Conservation (phyloP, 2,113 vertebrate genomes). For the Periophthalmodon schlosseri region DNA sequence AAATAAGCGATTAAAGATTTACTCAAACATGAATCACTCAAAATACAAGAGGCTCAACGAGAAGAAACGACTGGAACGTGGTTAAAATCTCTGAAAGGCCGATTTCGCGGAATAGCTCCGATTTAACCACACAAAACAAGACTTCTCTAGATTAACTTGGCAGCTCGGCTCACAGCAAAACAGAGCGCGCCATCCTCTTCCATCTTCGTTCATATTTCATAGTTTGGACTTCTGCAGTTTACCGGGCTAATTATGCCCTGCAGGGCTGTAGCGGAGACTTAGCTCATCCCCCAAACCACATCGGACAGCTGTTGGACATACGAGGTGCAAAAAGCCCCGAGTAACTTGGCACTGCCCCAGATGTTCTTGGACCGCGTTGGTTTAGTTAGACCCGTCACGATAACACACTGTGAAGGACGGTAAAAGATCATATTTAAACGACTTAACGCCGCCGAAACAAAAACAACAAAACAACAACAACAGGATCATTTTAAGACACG, state of each 20-base stretch:
- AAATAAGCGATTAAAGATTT: too few species aligned
- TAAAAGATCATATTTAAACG: too few species aligned
- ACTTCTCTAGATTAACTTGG: slow-evolving; percentile 5
- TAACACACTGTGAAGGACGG: too few species aligned
- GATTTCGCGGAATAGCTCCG: too few species aligned
- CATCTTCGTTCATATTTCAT: slow-evolving; percentile 18
- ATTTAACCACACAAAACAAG: slow-evolving; percentile 3
- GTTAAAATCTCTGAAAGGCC: too few species aligned
- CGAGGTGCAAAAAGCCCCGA: slow-evolving; percentile 5
- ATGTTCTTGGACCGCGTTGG: not conserved
- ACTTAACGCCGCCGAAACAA: too few species aligned
- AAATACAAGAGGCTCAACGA: too few species aligned
- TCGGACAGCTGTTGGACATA: slow-evolving; percentile 7
- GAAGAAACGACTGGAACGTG: too few species aligned
- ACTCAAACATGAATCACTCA: too few species aligned
- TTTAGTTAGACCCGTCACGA: not conserved
- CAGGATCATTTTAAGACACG: too few species aligned
- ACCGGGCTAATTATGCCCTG: slow-evolving; percentile 14
- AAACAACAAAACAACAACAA: too few species aligned
- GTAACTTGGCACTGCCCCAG: not conserved
- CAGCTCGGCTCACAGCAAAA: not conserved
- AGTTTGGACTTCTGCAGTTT: slow-evolving; percentile 9
- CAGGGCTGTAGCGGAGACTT: not conserved
- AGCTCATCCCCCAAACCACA: slow-evolving; percentile 13
- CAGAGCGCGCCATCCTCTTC: slow-evolving; percentile 5